Percentiles rank a stretch among this genome's conserved stretches.
These are phyloP conservation scores for Eustalomyia histrio DNA, from an alignment of 2,888 invertebrate species.

Conservation along the genomic window DNA sequence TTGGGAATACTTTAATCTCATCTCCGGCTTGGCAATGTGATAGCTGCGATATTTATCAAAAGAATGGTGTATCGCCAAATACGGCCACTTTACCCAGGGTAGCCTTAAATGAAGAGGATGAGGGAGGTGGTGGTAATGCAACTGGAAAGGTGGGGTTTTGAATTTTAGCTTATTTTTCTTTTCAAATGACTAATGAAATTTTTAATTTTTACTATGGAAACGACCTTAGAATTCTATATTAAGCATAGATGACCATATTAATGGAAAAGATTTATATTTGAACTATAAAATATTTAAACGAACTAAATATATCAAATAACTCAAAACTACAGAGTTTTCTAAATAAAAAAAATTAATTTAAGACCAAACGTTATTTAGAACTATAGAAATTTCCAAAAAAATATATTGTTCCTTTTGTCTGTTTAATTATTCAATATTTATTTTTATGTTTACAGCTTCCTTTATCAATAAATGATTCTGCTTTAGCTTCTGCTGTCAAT, in stretches of 20 bases:
- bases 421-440: not conserved
- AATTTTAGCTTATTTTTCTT: conserved; percentile 15
- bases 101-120: conserved; percentile 52
- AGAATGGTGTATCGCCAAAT: conserved; percentile 35
- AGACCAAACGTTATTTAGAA: too few relatives aligned
- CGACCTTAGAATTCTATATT: conserved; percentile 9
- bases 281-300: too few relatives aligned
- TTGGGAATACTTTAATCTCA: conserved; percentile 15
- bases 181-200: conserved; percentile 37
- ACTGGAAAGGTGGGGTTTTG: conserved; percentile 27
- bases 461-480: conserved; percentile 43
- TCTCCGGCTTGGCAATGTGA: conserved; percentile 39
- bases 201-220: conserved; percentile 34
- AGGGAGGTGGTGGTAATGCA: conserved; percentile 50
- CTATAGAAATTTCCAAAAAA: too few relatives aligned
- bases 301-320: not conserved
- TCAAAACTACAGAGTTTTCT: too few relatives aligned
- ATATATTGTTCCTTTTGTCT: too few relatives aligned
- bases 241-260: too few relatives aligned
- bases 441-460: conserved; percentile 32
- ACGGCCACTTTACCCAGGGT: conserved; percentile 28
- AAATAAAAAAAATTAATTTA: too few relatives aligned
- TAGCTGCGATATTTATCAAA: conserved; percentile 52
- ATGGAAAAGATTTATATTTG: too few relatives aligned
- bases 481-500: conserved; percentile 26